Conservation (phyloP, 2,113 vertebrate species). For the Callipepla californica region DNA sequence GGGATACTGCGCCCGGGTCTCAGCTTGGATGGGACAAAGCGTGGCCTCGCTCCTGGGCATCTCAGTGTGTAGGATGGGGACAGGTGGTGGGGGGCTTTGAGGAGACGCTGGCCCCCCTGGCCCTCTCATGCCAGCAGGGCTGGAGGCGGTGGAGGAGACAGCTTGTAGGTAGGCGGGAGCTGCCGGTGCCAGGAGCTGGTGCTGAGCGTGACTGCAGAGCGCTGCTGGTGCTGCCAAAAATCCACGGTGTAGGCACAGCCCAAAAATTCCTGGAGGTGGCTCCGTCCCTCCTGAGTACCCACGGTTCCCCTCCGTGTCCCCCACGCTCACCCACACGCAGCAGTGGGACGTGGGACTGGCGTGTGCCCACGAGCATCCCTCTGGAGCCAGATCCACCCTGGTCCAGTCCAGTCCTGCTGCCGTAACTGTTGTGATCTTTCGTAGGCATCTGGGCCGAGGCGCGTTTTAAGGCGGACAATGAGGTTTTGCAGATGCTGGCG, state of each 20-base stretch:
- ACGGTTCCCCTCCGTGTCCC: background rate
- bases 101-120: background rate
- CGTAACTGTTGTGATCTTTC: background rate
- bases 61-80: fast-evolving
- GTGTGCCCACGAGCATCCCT: background rate
- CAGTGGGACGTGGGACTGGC: background rate
- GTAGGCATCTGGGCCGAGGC: slow-evolving; percentile 4
- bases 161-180: slow-evolving; percentile 24
- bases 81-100: background rate
- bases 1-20: background rate
- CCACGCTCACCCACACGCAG: background rate
- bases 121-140: background rate
- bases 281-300: background rate
- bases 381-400: background rate
- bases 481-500: background rate
- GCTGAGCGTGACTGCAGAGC: background rate
- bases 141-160: background rate
- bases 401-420: background rate
- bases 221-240: background rate
- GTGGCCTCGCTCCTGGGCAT: background rate
- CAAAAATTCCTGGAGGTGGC: background rate
- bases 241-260: background rate
- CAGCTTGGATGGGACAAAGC: fast-evolving
- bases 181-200: background rate
- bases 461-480: background rate